These are phyloP conservation scores for Gerris lacustris DNA, from an alignment of 2,888 invertebrate genomes.

Conservation along the genomic window DNA sequence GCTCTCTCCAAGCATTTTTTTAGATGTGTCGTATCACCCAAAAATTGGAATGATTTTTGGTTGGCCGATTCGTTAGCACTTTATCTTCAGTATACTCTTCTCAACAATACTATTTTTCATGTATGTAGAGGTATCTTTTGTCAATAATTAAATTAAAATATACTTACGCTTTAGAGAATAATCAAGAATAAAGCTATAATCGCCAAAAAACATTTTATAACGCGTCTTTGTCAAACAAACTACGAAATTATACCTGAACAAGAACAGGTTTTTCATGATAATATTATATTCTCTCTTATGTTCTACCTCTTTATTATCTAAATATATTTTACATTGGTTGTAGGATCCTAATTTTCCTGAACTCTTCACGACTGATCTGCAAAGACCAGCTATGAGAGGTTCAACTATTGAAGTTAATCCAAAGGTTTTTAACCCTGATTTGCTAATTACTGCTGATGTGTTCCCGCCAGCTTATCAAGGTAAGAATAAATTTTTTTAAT, in stretches of 20 bases:
- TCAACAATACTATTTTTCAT: background rate
- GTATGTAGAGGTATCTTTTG: no score
- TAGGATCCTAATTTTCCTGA: background rate
- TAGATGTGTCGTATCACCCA: background rate
- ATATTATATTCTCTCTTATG: no score
- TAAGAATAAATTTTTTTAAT: background rate
- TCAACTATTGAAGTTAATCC: background rate
- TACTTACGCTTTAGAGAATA: no score
- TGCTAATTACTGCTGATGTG: background rate
- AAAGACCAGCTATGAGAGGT: background rate
- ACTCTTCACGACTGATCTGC: background rate
- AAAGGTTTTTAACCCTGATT: background rate
- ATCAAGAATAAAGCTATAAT: no score
- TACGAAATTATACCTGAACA: no score
- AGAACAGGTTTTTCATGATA: no score
- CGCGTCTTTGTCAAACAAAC: no score
- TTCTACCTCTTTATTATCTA: no score
- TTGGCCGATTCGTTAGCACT: background rate
- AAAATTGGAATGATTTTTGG: background rate
- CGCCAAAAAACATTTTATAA: no score
- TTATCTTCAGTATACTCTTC: background rate
- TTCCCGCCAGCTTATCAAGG: background rate
- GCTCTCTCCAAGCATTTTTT: background rate
- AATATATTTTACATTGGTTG: background rate
- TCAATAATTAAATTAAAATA: no score